Conservation (phyloP, 2,113 vertebrate species). For the Pseudopipra pipra region DNA sequence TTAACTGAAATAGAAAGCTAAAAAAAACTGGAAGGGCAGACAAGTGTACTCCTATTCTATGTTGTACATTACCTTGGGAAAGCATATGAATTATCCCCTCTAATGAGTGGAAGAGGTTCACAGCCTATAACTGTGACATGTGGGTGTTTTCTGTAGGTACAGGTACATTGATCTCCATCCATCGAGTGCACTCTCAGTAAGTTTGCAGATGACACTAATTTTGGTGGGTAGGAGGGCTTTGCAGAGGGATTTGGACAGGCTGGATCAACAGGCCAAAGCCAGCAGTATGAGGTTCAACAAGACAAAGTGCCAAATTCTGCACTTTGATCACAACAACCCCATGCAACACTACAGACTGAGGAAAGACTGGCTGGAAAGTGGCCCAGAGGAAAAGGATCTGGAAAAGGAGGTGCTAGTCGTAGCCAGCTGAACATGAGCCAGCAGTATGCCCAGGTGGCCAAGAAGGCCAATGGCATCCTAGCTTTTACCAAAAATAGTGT, state of each 20-base stretch:
- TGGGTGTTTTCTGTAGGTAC: rapidly evolving
- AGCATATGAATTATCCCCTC: not conserved
- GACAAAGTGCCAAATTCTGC: not conserved
- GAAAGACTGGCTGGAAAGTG: not conserved
- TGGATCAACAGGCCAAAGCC: not conserved
- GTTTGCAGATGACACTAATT: not conserved
- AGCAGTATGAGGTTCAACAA: not conserved
- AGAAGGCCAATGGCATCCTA: not conserved
- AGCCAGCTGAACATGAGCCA: not conserved
- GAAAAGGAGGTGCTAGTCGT: not conserved
- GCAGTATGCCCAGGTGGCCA: not conserved
- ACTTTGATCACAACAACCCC: not conserved
- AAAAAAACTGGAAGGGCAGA: not conserved
- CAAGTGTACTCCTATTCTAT: rapidly evolving
- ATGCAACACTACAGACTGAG: too few species aligned
- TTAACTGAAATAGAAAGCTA: not conserved
- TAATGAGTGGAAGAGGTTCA: not conserved
- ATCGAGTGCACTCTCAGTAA: not conserved
- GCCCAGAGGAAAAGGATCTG: not conserved
- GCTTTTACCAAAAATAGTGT: not conserved
- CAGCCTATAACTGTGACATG: not conserved
- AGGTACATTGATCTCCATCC: not conserved
- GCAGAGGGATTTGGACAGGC: not conserved
- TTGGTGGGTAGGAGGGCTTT: not conserved
- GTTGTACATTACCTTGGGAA: not conserved